Percentiles rank a stretch among this genome's conserved stretches.
phyloP scores from a whole-genome alignment of 2,888 invertebrate genomes.

The Eilema griseolum region DNA sequence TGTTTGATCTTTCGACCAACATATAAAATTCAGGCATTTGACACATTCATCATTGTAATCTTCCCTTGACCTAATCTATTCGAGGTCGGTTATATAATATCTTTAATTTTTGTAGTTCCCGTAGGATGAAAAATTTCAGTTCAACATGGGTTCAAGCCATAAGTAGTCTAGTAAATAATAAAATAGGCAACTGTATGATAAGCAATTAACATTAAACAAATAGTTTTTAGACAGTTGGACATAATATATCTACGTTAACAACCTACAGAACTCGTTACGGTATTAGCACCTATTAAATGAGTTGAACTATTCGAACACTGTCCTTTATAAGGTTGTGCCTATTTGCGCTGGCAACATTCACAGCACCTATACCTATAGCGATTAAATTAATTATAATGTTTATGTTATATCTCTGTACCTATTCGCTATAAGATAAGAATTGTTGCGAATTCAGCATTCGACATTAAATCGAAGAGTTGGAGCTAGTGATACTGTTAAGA shows the following conservation, averaged over 20 bases:
- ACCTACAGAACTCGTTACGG: slow-evolving; percentile 23
- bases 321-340: slow-evolving; percentile 66
- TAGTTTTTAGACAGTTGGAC: not conserved
- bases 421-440: slow-evolving; percentile 49
- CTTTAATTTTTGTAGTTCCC: not conserved
- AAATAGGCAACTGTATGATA: slow-evolving; percentile 4
- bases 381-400: slow-evolving; percentile 48
- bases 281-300: slow-evolving; percentile 46
- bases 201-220: not conserved
- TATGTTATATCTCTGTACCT: slow-evolving; percentile 20
- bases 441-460: not conserved
- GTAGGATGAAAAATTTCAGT: no score
- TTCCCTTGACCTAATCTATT: slow-evolving; percentile 54
- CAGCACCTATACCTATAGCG: slow-evolving; percentile 55
- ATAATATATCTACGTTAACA: not conserved
- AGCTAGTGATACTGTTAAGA: slow-evolving; percentile 1
- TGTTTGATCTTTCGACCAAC: slow-evolving; percentile 28
- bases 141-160: no score
- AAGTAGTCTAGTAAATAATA: no score
- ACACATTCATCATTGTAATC: slow-evolving; percentile 32
- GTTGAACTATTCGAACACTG: slow-evolving; percentile 44
- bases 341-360: slow-evolving; percentile 66
- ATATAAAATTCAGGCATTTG: slow-evolving; percentile 41
- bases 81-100: slow-evolving; percentile 51
- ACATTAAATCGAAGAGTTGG: not conserved